A percentile compares a stretch with the other conserved stretches of the same genome.
Conservation (phyloP, 2,113 vertebrate genomes). For the Clarias gariepinus region DNA sequence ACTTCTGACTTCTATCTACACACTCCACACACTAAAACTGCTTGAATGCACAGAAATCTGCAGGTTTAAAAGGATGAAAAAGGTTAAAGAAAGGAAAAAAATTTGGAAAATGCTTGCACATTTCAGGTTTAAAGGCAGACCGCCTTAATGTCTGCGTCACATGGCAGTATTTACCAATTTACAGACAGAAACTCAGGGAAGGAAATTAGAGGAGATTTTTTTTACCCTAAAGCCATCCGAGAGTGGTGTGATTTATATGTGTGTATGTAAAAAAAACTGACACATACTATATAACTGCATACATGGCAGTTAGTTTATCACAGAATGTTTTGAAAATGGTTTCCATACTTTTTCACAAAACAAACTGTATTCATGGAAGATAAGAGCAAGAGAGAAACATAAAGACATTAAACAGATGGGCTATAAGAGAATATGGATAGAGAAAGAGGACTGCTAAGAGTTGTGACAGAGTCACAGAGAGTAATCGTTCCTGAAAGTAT, state of each 20-base stretch:
- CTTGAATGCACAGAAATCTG: neutral
- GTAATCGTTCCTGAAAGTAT: neutral
- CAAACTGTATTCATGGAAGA: neutral
- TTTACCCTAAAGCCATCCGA: slow-evolving; percentile 2
- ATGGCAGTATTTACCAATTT: slow-evolving; percentile 13
- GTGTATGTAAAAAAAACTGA: neutral
- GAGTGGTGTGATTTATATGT: neutral
- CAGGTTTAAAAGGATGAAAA: neutral
- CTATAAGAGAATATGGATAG: neutral
- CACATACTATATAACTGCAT: neutral
- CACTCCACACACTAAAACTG: neutral
- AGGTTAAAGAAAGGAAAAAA: neutral
- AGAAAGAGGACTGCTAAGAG: neutral
- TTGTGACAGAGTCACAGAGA: neutral
- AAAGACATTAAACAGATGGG: neutral
- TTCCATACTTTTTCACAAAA: neutral
- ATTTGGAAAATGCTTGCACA: neutral
- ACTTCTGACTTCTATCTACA: neutral
- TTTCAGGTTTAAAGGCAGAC: neutral
- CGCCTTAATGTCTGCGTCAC: neutral
- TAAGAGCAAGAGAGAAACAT: neutral
- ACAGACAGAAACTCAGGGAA: slow-evolving; percentile 10
- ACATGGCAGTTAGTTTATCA: neutral
- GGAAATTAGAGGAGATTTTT: slow-evolving; percentile 22
- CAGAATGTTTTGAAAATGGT: neutral